phyloP scores from a whole-genome alignment of 2,888 invertebrate species.

The Agrotis puta region DNA sequence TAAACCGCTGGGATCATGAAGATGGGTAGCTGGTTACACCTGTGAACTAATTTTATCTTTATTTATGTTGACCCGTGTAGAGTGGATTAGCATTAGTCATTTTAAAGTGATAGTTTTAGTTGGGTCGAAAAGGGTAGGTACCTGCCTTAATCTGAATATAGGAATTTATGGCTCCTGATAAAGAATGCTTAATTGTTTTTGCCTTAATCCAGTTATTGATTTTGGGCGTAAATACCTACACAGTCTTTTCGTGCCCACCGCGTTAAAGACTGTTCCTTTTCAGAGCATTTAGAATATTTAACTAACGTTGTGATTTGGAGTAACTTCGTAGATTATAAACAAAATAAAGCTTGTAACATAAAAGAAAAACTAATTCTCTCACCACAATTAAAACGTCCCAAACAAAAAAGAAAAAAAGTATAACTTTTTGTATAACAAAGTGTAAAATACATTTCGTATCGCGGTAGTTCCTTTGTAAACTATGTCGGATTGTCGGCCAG shows the following conservation, averaged over 20 bases:
- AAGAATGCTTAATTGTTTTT: neutral
- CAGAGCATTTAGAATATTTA: neutral
- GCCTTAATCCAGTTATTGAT: neutral
- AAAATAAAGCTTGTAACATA: neutral
- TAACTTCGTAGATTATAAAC: neutral
- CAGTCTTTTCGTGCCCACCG: neutral
- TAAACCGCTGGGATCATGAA: constrained; percentile 39
- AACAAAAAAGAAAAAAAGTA: neutral
- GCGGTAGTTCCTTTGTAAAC: constrained; percentile 53
- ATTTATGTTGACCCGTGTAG: constrained; percentile 32
- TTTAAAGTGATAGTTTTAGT: constrained; percentile 12
- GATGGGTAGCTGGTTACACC: constrained; percentile 40
- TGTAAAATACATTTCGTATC: constrained; percentile 39
- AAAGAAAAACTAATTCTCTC: neutral
- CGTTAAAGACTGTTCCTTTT: neutral
- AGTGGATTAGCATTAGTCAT: constrained; percentile 43
- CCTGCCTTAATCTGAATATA: constrained; percentile 4
- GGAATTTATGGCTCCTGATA: constrained; percentile 13
- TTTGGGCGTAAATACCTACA: neutral
- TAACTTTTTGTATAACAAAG: constrained; percentile 7
- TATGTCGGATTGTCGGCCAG: constrained; percentile 58
- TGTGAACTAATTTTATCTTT: constrained; percentile 38
- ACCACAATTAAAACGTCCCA: constrained; percentile 7
- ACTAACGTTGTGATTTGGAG: neutral
- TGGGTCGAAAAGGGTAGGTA: neutral